Conservation (phyloP, 2,888 invertebrate genomes). For the Gonocerus acuteangulatus region DNA sequence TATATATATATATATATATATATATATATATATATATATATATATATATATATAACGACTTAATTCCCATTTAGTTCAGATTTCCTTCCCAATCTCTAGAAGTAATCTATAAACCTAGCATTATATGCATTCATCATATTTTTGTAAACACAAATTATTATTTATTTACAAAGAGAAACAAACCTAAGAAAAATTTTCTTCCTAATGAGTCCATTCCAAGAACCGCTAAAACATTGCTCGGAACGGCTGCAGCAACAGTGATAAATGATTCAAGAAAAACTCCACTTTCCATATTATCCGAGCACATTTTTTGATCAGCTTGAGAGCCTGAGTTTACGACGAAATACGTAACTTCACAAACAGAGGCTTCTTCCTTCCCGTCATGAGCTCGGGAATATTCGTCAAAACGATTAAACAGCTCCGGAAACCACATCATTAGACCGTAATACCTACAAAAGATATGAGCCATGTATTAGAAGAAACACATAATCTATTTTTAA, state of each 20-base stretch:
- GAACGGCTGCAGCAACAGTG: slow-evolving; percentile 76
- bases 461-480: too few relatives aligned
- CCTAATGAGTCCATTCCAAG: slow-evolving; percentile 79
- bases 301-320: slow-evolving; percentile 52
- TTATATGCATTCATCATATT: too few relatives aligned
- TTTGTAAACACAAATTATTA: too few relatives aligned
- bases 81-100: too few relatives aligned
- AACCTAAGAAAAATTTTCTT: slow-evolving; percentile 73
- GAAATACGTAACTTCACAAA: slow-evolving; percentile 59
- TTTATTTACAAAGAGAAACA: too few relatives aligned
- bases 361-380: slow-evolving; percentile 23
- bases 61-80: too few relatives aligned
- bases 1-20: too few relatives aligned
- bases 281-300: slow-evolving; percentile 63
- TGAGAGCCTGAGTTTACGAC: slow-evolving; percentile 62
- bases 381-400: slow-evolving; percentile 56
- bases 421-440: slow-evolving; percentile 95
- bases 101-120: too few relatives aligned
- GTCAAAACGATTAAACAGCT: slow-evolving; percentile 84
- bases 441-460: slow-evolving; percentile 68
- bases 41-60: too few relatives aligned
- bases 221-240: slow-evolving; percentile 74
- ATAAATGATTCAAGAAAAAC: slow-evolving; percentile 82
- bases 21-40: too few relatives aligned
- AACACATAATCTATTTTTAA: too few relatives aligned